These are phyloP conservation scores for Scolanthus callimorphus DNA, from an alignment of 92 coral and sea anemone genomes.

Conservation along the genomic window DNA sequence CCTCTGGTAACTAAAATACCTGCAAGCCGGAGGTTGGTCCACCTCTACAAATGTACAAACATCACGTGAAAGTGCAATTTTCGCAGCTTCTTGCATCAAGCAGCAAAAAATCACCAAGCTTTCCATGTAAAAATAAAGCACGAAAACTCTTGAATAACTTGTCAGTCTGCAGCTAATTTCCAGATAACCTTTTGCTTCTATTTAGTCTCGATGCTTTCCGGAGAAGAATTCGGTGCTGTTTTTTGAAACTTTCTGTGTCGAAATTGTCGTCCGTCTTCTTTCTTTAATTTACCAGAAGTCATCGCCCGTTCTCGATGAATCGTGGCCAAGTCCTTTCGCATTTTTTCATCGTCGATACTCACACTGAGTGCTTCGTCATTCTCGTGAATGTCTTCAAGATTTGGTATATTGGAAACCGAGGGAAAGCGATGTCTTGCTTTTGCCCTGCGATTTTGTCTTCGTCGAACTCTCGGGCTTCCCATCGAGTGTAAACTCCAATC, in stretches of 20 bases:
- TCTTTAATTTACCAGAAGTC: conserved; percentile 15
- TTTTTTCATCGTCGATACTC: conserved; percentile 3
- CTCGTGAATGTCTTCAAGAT: conserved; percentile 30
- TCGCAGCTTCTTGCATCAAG: no score
- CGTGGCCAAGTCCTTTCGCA: conserved; percentile 21
- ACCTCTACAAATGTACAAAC: no score
- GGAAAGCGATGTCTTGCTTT: conserved; percentile 26
- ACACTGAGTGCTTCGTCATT: conserved; percentile 13
- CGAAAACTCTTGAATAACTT: no score
- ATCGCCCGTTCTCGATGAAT: conserved; percentile 33
- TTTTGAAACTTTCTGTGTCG: conserved; percentile 27
- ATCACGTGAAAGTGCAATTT: no score
- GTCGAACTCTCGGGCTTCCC: conserved; percentile 24
- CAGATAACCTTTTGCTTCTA: conserved; percentile 3
- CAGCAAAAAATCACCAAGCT: no score
- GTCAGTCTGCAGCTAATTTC: background rate
- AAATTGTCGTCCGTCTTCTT: conserved; percentile 26
- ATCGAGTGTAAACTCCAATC: conserved; percentile 24
- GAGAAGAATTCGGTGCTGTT: conserved; percentile 9
- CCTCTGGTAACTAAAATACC: no score
- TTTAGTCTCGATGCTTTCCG: no score
- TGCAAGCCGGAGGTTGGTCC: no score
- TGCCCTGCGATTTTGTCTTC: conserved; percentile 8
- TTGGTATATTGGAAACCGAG: conserved; percentile 15
- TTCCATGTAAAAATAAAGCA: no score